Base-by-base conservation (phyloP, 2,113 vertebrate species). In the Sinosuthora webbiana region DNA sequence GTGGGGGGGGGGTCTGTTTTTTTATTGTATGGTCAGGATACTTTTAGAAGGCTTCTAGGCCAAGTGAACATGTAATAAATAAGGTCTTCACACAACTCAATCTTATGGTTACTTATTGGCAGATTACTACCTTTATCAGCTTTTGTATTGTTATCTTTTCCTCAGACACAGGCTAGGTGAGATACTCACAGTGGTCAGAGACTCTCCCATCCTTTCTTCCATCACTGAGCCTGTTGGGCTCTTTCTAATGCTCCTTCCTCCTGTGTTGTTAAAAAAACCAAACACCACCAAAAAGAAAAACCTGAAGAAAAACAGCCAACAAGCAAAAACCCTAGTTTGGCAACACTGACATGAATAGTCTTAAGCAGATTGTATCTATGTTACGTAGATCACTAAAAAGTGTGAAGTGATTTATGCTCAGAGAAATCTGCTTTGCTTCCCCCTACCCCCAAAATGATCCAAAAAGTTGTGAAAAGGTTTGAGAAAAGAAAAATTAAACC, bases 91-190 rank as follows among this genome's bases (percentile, higher is more conserved):
- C 17, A 27, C 50, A 74, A 33, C 50, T 94, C 41, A 44, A 16
- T 57, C 62, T 94, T 80, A 50, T 71, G 77, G 68, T 90, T 97
- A 21, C 41, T 9, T 91, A 76, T n/a, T 96, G 95, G 94, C 83
- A 93, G 94, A 88, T 87, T 60, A 35, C 81, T 57, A 35, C 81
- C 47, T 55, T 88, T 10, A 92, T 94, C 79, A 91, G 39, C 64
- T 84, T 95, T 49, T 77, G 2, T 62, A 22, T 53, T 91, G 37
- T 94, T 94, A 44, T 63, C 59, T 95, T 93, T 65, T 87, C 63
- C 55, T 97, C 35, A 68, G 89, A 47, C n/a, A 63, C 31, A 77
- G 47, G 44, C 76, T 93, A 92, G 77, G 85, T 95, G 79, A 50
- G 50, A 76, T 45, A 45, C 33, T 35, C 52, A 60, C 23, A 39